Evolutionary conservation across 2,888 invertebrate species (phyloP).

Genomic region (Hirtodrosophila trivittata): DNA sequence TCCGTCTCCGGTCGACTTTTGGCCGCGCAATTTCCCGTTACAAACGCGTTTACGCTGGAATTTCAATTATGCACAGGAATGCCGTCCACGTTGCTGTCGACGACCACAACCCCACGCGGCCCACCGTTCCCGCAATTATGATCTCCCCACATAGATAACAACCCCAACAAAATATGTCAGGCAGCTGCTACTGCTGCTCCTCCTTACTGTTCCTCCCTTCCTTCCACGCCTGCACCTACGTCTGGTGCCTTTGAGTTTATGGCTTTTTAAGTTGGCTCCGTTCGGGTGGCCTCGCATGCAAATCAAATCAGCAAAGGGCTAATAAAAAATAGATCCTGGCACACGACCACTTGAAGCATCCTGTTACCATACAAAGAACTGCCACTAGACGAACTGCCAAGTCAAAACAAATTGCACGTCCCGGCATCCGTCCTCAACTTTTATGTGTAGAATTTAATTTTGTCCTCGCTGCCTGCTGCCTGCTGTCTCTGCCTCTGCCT

Average conservation of each 20-base stretch:
- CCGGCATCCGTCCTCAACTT: constrained; percentile 38
- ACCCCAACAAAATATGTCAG: constrained; percentile 58
- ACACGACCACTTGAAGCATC: constrained; percentile 36
- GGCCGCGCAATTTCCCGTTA: constrained; percentile 75
- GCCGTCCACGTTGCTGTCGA: constrained; percentile 29
- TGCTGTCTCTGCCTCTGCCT: no score
- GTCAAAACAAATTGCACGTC: constrained; percentile 58
- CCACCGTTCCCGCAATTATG: constrained; percentile 61
- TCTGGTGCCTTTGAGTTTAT: constrained; percentile 29
- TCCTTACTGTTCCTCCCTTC: neutral
- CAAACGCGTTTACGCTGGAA: constrained; percentile 77
- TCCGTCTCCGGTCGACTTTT: constrained; percentile 46
- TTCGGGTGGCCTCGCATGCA: constrained; percentile 38
- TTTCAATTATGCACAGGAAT: constrained; percentile 77
- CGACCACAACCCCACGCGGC: constrained; percentile 1
- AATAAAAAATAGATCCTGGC: constrained; percentile 54
- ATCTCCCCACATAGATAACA: constrained; percentile 52
- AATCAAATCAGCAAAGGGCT: constrained; percentile 56
- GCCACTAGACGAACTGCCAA: constrained; percentile 36
- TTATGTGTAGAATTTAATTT: constrained; percentile 57
- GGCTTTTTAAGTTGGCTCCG: constrained; percentile 45
- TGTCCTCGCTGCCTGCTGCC: constrained; percentile 47
- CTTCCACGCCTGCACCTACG: neutral
- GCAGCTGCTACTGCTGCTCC: constrained; percentile 31
- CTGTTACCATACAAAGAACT: constrained; percentile 28